Evolutionary conservation across 2,113 vertebrate genomes (phyloP).

Genomic region (Clarias batrachus): DNA sequence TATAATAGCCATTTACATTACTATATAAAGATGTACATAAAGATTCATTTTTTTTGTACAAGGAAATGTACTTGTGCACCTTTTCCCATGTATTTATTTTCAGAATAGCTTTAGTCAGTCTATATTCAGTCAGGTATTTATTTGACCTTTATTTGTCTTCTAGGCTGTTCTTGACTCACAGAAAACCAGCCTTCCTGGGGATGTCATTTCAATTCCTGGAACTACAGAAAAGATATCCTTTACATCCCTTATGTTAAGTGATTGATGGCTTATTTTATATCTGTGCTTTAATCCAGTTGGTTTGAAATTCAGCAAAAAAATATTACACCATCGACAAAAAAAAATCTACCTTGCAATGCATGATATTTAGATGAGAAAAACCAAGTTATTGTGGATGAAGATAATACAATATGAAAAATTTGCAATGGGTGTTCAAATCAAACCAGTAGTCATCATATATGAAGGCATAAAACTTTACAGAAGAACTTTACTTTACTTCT

Average conservation of each 20-base stretch:
- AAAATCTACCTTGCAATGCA: neutral
- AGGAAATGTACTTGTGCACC: neutral
- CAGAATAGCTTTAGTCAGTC: neutral
- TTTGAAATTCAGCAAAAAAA: neutral
- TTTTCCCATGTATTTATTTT: neutral
- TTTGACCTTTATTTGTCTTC: conserved; percentile 8
- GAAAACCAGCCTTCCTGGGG: conserved; percentile 77
- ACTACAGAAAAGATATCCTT: conserved; percentile 84
- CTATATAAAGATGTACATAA: neutral
- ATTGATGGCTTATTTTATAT: neutral
- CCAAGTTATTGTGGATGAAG: too few relatives aligned
- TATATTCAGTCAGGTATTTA: neutral
- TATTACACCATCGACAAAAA: neutral
- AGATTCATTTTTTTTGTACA: neutral
- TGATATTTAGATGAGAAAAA: neutral
- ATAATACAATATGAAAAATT: too few relatives aligned
- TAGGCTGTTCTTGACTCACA: conserved; percentile 76
- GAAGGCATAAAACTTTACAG: too few relatives aligned
- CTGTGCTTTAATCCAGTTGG: neutral
- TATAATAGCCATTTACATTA: neutral
- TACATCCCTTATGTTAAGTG: neutral
- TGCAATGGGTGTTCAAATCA: too few relatives aligned
- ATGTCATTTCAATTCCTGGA: conserved; percentile 73
- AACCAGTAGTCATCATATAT: too few relatives aligned
- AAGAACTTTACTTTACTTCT: too few relatives aligned